Percentiles rank a stretch among this genome's conserved stretches.
Conservation (phyloP, 2,888 invertebrate genomes). For the Trichogramma evanescens region DNA sequence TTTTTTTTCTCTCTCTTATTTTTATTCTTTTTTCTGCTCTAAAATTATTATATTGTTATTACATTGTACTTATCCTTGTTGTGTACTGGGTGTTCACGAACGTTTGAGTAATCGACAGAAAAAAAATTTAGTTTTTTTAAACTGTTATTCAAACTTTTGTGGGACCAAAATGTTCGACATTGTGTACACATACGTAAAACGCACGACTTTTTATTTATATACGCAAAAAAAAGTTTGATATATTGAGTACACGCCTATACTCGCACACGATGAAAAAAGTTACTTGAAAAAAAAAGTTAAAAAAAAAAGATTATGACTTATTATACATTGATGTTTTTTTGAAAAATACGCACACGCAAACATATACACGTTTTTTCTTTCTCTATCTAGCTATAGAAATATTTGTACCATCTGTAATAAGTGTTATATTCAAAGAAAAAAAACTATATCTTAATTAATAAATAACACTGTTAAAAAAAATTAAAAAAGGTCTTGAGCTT, state of each 20-base stretch:
- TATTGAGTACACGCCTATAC: background rate
- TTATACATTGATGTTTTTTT: constrained; percentile 1
- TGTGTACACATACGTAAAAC: constrained; percentile 4
- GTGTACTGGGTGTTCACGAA: background rate
- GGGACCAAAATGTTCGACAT: background rate
- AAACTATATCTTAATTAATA: constrained; percentile 34
- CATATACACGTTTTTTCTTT: constrained; percentile 16
- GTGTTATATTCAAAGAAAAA: constrained; percentile 37
- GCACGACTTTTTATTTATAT: background rate
- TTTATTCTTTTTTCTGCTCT: background rate
- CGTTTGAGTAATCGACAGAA: background rate
- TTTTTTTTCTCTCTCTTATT: constrained; percentile 1
- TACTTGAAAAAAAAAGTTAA: background rate
- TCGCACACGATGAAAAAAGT: background rate
- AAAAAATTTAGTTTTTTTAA: no score
- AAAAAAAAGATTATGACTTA: no score
- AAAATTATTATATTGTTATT: background rate
- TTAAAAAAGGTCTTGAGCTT: constrained; percentile 22
- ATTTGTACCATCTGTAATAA: constrained; percentile 47
- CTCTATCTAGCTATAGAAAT: constrained; percentile 39
- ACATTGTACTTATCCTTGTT: background rate
- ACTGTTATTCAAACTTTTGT: background rate
- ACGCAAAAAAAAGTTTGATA: constrained; percentile 4
- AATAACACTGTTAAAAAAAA: constrained; percentile 29
- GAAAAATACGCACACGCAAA: constrained; percentile 17